Conservation (phyloP, 1,140 invertebrate genomes). For the Bombus consobrinus region DNA sequence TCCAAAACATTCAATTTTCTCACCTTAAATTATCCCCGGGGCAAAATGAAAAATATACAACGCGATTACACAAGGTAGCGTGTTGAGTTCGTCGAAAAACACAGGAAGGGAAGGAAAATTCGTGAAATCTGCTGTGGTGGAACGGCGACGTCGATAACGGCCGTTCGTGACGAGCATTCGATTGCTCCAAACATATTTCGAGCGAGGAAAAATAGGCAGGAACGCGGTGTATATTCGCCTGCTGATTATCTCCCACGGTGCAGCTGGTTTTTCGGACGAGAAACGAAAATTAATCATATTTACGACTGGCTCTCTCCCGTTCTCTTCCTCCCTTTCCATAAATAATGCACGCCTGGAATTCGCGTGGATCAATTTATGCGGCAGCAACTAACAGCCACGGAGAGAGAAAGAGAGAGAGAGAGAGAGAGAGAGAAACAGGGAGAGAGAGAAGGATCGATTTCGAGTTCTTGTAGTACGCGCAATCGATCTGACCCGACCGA, state of each 20-base stretch:
- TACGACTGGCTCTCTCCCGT: conserved; percentile 7
- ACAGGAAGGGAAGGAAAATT: neutral
- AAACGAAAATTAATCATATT: conserved; percentile 67
- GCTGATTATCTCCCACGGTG: conserved; percentile 32
- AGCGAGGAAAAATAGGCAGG: neutral
- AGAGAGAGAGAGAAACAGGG: neutral
- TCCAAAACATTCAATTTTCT: neutral
- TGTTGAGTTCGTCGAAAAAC: neutral
- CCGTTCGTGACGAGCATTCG: conserved; percentile 33
- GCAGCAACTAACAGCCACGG: conserved; percentile 27
- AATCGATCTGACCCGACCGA: conserved; percentile 43
- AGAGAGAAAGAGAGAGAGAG: neutral
- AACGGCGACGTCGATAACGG: neutral
- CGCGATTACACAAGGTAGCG: neutral
- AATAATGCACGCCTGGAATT: conserved; percentile 70
- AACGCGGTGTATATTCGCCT: conserved; percentile 26
- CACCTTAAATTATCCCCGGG: neutral
- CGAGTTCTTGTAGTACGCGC: conserved; percentile 21
- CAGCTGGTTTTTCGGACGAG: conserved; percentile 54
- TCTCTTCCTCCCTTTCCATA: conserved; percentile 45
- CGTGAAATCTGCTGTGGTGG: neutral
- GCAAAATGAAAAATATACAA: neutral
- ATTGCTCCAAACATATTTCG: conserved; percentile 8
- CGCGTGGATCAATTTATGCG: conserved; percentile 70
- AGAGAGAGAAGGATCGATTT: neutral